Evolutionary conservation across 1,140 invertebrate genomes (phyloP).

Genomic region (Drosophila kepulauana): DNA sequence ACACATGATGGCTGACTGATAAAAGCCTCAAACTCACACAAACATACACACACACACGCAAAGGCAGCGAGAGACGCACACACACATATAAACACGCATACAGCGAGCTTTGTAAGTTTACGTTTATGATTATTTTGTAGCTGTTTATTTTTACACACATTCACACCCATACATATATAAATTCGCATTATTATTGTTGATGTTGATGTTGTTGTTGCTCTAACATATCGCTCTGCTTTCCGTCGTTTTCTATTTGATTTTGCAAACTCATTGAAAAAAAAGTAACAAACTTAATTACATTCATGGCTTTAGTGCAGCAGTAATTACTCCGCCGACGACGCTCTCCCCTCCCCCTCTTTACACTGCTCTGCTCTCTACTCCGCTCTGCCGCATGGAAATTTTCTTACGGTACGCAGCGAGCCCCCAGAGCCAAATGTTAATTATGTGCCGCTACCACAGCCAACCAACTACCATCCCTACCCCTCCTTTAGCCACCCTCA

Average conservation of each 20-base stretch:
- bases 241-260: slow-evolving; percentile 74
- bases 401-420: slow-evolving; percentile 68
- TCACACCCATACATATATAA: neutral
- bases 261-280: slow-evolving; percentile 73
- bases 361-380: neutral
- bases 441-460: slow-evolving; percentile 55
- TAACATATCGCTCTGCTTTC: slow-evolving; percentile 66
- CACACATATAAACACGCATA: slow-evolving; percentile 10
- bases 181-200: slow-evolving; percentile 20
- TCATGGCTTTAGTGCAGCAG: slow-evolving; percentile 70
- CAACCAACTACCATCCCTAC: neutral
- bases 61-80: slow-evolving; percentile 12
- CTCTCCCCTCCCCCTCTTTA: too few species aligned
- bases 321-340: slow-evolving; percentile 53
- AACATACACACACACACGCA: slow-evolving; percentile 24
- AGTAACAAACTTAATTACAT: slow-evolving; percentile 68
- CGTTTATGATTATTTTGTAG: slow-evolving; percentile 61
- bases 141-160: slow-evolving; percentile 55
- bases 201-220: slow-evolving; percentile 18
- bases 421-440: slow-evolving; percentile 77
- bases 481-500: slow-evolving; percentile 12
- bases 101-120: slow-evolving; percentile 72
- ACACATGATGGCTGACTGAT: slow-evolving; percentile 56
- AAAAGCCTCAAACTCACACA: slow-evolving; percentile 45
- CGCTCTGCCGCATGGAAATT: slow-evolving; percentile 49